These are phyloP conservation scores for Mamestra brassicae DNA, from an alignment of 2,888 invertebrate species.

Conservation along the genomic window DNA sequence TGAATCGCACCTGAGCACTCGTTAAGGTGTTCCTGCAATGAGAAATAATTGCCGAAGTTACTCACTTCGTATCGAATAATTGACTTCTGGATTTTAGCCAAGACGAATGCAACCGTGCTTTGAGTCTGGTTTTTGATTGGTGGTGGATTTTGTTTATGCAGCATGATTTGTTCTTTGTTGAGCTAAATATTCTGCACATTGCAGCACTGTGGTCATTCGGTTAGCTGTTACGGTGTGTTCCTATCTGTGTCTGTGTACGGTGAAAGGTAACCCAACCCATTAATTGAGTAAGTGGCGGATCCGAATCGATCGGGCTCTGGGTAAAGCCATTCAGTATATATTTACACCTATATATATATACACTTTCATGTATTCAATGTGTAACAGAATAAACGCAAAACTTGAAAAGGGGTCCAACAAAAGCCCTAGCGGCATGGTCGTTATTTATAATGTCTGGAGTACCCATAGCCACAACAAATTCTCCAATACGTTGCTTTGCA, in stretches of 20 bases:
- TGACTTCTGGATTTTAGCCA: constrained; percentile 87
- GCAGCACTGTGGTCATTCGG: neutral
- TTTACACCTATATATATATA: no score
- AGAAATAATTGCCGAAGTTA: constrained; percentile 87
- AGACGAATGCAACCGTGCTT: constrained; percentile 64
- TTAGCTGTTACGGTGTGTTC: neutral
- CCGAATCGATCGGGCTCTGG: neutral
- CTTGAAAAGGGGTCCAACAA: no score
- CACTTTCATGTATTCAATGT: no score
- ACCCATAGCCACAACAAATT: no score
- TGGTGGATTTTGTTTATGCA: constrained; percentile 32
- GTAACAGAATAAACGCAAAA: no score
- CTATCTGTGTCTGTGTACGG: neutral
- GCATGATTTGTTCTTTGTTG: constrained; percentile 20
- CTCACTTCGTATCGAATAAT: constrained; percentile 80
- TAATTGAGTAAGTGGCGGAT: neutral
- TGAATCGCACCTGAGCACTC: constrained; percentile 79
- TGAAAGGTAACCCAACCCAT: neutral
- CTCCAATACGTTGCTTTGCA: no score
- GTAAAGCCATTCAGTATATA: neutral
- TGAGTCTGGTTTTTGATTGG: constrained; percentile 54
- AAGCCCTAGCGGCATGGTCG: no score
- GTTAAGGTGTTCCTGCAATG: constrained; percentile 86
- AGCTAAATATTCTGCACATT: neutral
- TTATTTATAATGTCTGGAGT: no score